Percentiles rank a stretch among this genome's conserved stretches.
Evolutionary conservation across 2,888 invertebrate species (phyloP).

Genomic region (Pterostichus niger): DNA sequence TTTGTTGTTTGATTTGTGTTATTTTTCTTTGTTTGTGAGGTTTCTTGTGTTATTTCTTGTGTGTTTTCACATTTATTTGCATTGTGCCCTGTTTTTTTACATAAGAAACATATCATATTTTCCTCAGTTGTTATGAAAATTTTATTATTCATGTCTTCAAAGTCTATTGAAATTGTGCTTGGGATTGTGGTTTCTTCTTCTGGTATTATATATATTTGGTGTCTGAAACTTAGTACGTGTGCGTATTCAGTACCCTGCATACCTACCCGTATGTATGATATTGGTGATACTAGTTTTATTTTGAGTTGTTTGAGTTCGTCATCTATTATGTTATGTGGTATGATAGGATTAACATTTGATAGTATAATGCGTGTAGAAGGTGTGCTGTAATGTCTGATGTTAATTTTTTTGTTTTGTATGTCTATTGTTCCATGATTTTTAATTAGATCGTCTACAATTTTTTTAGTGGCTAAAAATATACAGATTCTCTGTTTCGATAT

Average conservation of each 20-base stretch:
- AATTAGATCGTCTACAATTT: neutral
- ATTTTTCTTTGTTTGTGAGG: neutral
- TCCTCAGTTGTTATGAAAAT: neutral
- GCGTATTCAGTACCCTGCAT: neutral
- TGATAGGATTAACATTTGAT: neutral
- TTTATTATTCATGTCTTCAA: too few relatives aligned
- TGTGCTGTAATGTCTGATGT: neutral
- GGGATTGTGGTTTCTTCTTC: neutral
- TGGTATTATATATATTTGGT: neutral
- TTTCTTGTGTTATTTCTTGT: neutral
- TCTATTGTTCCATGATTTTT: neutral
- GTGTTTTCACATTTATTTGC: neutral
- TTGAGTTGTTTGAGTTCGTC: neutral
- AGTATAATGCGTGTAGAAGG: neutral
- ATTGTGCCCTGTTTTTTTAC: too few relatives aligned
- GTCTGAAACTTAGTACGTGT: neutral
- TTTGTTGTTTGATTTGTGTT: neutral
- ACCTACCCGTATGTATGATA: neutral
- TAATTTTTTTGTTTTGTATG: neutral
- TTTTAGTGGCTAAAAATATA: neutral
- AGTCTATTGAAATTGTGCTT: too few relatives aligned
- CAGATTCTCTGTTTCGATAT: constrained; percentile 17
- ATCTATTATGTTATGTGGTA: too few relatives aligned
- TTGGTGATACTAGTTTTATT: neutral
- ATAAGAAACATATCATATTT: neutral